Evolutionary conservation across 2,113 vertebrate species (phyloP).

Genomic region (Notothenia coriiceps): DNA sequence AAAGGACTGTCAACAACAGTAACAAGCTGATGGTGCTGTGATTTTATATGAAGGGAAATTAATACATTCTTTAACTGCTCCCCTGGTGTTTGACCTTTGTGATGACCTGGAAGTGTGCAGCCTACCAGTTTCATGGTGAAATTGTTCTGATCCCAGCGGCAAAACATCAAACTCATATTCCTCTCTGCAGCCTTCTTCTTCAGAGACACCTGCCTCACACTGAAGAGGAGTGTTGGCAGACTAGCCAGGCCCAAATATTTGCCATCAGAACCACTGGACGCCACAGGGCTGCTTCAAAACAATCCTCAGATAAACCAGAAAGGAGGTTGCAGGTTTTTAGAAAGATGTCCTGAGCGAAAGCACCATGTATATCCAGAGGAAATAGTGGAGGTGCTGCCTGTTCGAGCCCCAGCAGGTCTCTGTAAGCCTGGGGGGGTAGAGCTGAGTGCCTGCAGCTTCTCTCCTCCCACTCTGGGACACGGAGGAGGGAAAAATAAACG

Average conservation of each 20-base stretch:
- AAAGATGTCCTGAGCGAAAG: conserved; percentile 16
- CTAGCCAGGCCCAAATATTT: conserved; percentile 26
- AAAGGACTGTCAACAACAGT: conserved; percentile 1
- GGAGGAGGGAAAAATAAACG: conserved; percentile 74
- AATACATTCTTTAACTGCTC: background rate
- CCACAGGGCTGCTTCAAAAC: conserved; percentile 2
- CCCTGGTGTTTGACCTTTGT: conserved; percentile 22
- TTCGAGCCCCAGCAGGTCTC: conserved; percentile 60
- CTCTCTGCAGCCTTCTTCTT: conserved; percentile 35
- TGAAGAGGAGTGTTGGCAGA: conserved; percentile 10
- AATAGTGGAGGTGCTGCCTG: conserved; percentile 51
- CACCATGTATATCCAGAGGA: conserved; percentile 37
- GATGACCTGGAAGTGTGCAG: conserved; percentile 54
- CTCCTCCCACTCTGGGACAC: conserved; percentile 61
- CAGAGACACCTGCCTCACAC: conserved; percentile 81
- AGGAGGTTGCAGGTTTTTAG: conserved; percentile 21
- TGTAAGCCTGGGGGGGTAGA: conserved; percentile 15
- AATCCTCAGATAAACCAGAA: conserved; percentile 23
- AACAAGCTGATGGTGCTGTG: background rate
- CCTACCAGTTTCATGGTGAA: conserved; percentile 95
- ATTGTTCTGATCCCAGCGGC: conserved; percentile 93
- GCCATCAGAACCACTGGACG: conserved; percentile 46
- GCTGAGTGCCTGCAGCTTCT: conserved; percentile 59
- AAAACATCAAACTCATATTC: conserved; percentile 91
- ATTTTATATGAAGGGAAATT: background rate